Evolutionary conservation across 2,113 vertebrate species (phyloP).

Genomic region (Macaca nemestrina): DNA sequence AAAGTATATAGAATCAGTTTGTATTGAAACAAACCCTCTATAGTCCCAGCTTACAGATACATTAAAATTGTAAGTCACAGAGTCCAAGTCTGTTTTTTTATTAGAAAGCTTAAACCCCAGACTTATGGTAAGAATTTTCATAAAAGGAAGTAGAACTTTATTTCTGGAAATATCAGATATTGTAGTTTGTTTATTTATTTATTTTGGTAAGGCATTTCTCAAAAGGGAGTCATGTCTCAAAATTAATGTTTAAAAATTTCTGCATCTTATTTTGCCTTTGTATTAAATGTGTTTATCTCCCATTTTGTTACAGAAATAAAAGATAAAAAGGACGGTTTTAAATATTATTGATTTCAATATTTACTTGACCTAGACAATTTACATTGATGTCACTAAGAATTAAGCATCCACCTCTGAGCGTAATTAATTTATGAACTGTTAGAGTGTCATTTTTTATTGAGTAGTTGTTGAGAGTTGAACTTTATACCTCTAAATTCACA

Average conservation of each 20-base stretch:
- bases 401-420: neutral
- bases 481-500: neutral
- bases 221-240: neutral
- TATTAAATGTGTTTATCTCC: neutral
- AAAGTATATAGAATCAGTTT: slow-evolving; percentile 35
- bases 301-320: neutral
- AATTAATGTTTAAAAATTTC: slow-evolving; percentile 13
- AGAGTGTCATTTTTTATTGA: neutral
- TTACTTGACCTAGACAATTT: neutral
- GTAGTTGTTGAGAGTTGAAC: neutral
- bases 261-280: neutral
- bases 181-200: neutral
- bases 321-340: neutral
- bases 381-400: neutral
- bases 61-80: slow-evolving; percentile 5
- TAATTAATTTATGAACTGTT: neutral
- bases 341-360: neutral
- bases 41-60: neutral
- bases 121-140: slow-evolving; percentile 27
- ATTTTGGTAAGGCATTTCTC: neutral
- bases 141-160: neutral
- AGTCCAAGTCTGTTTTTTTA: neutral
- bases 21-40: neutral
- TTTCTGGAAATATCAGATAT: slow-evolving; percentile 1
- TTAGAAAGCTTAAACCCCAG: neutral